These are phyloP conservation scores for Coranthus polyacanthus DNA, from an alignment of 2,797 vertebrate species.

Conservation along the genomic window DNA sequence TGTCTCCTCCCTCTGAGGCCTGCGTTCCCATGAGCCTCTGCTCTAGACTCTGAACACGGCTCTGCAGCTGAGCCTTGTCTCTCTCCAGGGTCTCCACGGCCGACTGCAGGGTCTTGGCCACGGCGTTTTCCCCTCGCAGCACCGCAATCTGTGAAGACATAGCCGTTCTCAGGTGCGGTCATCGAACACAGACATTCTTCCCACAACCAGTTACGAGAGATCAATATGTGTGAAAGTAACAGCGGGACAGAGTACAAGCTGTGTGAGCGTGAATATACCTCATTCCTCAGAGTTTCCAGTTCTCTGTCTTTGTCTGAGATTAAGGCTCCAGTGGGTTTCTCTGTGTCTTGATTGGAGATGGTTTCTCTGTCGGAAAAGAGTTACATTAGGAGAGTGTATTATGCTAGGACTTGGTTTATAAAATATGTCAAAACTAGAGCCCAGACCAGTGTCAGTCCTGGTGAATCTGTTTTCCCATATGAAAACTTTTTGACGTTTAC, in stretches of 20 bases:
- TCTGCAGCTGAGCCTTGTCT: conserved; percentile 93
- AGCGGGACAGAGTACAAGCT: too few species aligned
- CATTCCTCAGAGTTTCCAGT: conserved; percentile 92
- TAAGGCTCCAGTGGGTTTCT: conserved; percentile 86
- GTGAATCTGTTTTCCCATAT: too few species aligned
- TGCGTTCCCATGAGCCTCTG: conserved; percentile 89
- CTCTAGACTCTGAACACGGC: conserved; percentile 90
- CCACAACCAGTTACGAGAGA: too few species aligned
- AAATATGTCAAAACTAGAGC: too few species aligned
- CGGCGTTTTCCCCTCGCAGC: conserved; percentile 91
- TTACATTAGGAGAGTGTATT: background rate
- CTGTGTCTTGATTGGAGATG: conserved; percentile 84
- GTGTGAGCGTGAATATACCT: conserved; percentile 80
- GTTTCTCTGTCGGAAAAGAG: conserved; percentile 86
- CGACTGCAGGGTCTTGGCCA: conserved; percentile 91
- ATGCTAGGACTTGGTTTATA: too few species aligned
- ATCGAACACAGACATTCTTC: background rate
- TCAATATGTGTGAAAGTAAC: too few species aligned
- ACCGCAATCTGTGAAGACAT: conserved; percentile 84
- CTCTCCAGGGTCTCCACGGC: conserved; percentile 91
- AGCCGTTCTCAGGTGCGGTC: background rate
- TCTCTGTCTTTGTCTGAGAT: conserved; percentile 93
- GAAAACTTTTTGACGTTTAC: too few species aligned
- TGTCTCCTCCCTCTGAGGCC: conserved; percentile 75
- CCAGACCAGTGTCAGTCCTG: too few species aligned